Percentiles rank a stretch among this genome's conserved stretches.
phyloP scores from a whole-genome alignment of 2,888 invertebrate species.

The Lathronympha strigana region DNA sequence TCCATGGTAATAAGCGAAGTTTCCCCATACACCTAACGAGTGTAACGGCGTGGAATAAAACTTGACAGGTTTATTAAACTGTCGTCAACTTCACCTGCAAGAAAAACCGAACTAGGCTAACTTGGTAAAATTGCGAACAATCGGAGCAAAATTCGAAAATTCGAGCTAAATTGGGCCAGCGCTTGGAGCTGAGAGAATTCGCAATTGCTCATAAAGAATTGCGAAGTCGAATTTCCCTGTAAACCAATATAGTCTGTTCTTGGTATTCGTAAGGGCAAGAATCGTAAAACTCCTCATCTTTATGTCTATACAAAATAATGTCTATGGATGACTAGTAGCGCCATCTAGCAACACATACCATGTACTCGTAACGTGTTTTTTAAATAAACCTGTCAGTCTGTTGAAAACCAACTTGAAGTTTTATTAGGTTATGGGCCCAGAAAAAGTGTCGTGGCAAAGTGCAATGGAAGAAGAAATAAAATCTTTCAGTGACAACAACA shows the following conservation, averaged over 20 bases:
- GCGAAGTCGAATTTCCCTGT: background rate
- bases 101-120: constrained; percentile 32
- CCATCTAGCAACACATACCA: too few species aligned
- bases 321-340: too few species aligned
- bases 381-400: too few species aligned
- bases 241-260: background rate
- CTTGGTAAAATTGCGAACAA: constrained; percentile 21
- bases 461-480: too few species aligned
- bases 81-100: constrained; percentile 31
- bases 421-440: too few species aligned
- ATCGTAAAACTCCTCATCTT: too few species aligned
- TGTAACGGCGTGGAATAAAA: constrained; percentile 20
- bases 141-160: constrained; percentile 14
- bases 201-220: background rate
- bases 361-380: too few species aligned
- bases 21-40: constrained; percentile 8
- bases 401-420: too few species aligned
- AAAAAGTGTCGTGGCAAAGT: too few species aligned
- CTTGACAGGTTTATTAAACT: constrained; percentile 27
- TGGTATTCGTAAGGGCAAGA: too few species aligned
- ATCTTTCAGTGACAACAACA: too few species aligned
- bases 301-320: too few species aligned
- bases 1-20: constrained; percentile 9
- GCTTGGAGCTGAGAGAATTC: background rate
- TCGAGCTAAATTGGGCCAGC: constrained; percentile 21